Conservation (phyloP, 2,797 vertebrate species). For the Macrochelys suwanniensis region DNA sequence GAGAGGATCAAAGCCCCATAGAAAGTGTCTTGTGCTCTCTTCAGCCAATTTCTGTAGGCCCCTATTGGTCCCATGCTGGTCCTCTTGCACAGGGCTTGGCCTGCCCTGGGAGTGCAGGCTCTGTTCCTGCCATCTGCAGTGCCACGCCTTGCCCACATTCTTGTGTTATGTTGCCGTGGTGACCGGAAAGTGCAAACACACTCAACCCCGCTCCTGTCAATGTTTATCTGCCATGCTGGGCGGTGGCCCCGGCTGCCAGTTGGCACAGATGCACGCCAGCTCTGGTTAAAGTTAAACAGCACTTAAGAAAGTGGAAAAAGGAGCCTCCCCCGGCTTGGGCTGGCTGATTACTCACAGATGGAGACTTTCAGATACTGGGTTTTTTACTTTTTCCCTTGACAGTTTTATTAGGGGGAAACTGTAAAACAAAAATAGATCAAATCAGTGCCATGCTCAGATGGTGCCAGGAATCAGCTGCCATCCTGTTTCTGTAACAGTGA, state of each 20-base stretch:
- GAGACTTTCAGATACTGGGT: not conserved
- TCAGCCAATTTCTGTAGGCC: not conserved
- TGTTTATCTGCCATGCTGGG: not conserved
- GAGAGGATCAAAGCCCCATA: not conserved
- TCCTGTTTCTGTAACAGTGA: not conserved
- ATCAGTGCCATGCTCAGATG: not conserved
- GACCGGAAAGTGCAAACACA: not conserved
- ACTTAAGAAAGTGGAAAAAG: not conserved
- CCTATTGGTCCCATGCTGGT: not conserved
- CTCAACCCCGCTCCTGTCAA: not conserved
- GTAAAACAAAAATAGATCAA: slow-evolving; percentile 44
- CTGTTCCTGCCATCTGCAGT: not conserved
- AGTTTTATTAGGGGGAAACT: not conserved
- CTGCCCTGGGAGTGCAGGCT: not conserved
- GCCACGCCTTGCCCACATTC: not conserved
- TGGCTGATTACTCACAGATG: not conserved
- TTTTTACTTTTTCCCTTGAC: not conserved
- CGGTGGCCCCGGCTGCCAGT: not conserved
- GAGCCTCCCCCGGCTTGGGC: too few relatives aligned
- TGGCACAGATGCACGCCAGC: not conserved
- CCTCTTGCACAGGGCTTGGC: too few relatives aligned
- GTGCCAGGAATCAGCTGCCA: not conserved
- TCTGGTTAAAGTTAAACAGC: not conserved
- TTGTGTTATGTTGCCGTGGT: not conserved
- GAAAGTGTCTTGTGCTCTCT: not conserved